Evolutionary conservation across 2,888 invertebrate species (phyloP).

Genomic region (Mythimna albipuncta): DNA sequence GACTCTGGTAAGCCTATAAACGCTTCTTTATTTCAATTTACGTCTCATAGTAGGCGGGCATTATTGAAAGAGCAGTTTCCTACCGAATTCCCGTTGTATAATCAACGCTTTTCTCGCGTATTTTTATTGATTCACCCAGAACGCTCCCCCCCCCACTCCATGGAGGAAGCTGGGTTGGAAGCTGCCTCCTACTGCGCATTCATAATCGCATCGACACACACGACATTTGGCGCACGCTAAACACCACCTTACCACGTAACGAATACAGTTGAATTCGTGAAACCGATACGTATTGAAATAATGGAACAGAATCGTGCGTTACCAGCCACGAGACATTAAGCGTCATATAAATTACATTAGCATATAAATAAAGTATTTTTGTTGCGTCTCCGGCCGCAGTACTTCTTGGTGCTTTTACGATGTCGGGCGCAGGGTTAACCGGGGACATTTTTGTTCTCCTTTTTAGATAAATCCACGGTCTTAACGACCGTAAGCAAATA

Average conservation of each 20-base stretch:
- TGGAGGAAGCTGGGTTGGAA: conserved; percentile 86
- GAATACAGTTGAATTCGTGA: conserved; percentile 74
- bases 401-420: conserved; percentile 88
- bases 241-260: conserved; percentile 77
- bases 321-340: conserved; percentile 90
- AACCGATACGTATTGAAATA: conserved; percentile 75
- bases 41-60: conserved; percentile 72
- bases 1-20: conserved; percentile 70
- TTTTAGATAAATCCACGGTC: conserved; percentile 89
- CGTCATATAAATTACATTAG: conserved; percentile 91
- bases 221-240: conserved; percentile 75
- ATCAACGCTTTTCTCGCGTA: conserved; percentile 90
- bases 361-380: conserved; percentile 91
- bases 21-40: conserved; percentile 75
- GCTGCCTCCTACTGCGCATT: conserved; percentile 90
- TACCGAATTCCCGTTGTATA: conserved; percentile 87
- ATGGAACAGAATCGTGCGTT: conserved; percentile 89
- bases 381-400: conserved; percentile 84
- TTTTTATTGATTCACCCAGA: conserved; percentile 89
- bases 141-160: conserved; percentile 75
- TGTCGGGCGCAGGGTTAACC: conserved; percentile 83
- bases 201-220: conserved; percentile 90
- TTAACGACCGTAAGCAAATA: conserved; percentile 90
- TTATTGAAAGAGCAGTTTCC: conserved; percentile 85
- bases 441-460: conserved; percentile 88